phyloP scores from a whole-genome alignment of 2,888 invertebrate genomes.

The Tryphoninae sp. region DNA sequence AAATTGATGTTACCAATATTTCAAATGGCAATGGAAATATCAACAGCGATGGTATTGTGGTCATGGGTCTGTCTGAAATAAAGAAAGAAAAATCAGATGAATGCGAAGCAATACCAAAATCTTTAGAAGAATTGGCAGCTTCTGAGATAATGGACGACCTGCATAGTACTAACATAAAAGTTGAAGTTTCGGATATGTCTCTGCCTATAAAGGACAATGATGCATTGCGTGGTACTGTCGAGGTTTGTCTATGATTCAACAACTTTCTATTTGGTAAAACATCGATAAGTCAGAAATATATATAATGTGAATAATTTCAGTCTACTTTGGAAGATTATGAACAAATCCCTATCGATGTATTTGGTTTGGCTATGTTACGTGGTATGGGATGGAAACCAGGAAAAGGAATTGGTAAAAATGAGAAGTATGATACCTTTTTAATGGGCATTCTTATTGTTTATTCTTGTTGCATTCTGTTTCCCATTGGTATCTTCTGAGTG shows the following conservation, averaged over 20 bases:
- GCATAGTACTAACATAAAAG: constrained; percentile 75
- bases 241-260: constrained; percentile 78
- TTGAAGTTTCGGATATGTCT: constrained; percentile 80
- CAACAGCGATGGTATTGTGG: constrained; percentile 60
- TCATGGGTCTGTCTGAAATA: constrained; percentile 63
- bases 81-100: constrained; percentile 69
- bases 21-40: background rate
- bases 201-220: constrained; percentile 84
- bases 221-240: constrained; percentile 85
- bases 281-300: background rate
- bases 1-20: constrained; percentile 32
- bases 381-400: constrained; percentile 96
- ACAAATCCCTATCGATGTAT: constrained; percentile 88
- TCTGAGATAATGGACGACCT: constrained; percentile 87
- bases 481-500: no score
- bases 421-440: constrained; percentile 77
- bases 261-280: background rate
- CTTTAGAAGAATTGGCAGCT: constrained; percentile 88
- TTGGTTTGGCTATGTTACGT: constrained; percentile 95
- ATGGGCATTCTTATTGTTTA: background rate
- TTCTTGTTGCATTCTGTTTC: no score
- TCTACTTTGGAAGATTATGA: constrained; percentile 87
- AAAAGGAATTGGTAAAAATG: constrained; percentile 84
- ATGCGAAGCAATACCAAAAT: constrained; percentile 70
- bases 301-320: constrained; percentile 77